These are phyloP conservation scores for Oryctes rhinoceros DNA, from an alignment of 1,140 invertebrate species.

Conservation along the genomic window DNA sequence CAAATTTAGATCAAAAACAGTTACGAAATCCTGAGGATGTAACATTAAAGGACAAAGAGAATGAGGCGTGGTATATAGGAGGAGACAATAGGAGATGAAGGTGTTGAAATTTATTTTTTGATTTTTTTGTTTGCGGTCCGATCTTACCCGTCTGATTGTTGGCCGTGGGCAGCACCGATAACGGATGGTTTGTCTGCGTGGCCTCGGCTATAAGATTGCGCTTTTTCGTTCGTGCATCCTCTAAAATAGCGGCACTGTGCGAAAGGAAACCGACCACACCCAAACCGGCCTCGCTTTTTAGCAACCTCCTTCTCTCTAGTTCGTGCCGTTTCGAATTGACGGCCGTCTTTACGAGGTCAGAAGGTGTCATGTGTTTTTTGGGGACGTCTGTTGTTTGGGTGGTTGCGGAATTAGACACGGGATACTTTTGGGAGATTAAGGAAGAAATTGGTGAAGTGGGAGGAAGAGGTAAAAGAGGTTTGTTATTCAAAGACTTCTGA, in stretches of 20 bases:
- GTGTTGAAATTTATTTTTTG: conserved; percentile 29
- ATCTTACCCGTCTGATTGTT: conserved; percentile 69
- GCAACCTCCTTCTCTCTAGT: conserved; percentile 57
- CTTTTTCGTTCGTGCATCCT: conserved; percentile 57
- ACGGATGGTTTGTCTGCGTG: conserved; percentile 49
- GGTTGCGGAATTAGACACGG: neutral
- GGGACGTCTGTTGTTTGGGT: conserved; percentile 4
- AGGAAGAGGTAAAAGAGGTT: conserved; percentile 32
- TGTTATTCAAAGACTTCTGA: conserved; percentile 30
- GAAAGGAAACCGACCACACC: conserved; percentile 47
- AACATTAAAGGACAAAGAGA: neutral
- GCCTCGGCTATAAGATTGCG: conserved; percentile 47
- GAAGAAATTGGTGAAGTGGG: conserved; percentile 18
- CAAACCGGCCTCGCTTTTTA: conserved; percentile 54
- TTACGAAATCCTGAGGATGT: neutral
- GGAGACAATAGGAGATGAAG: conserved; percentile 1
- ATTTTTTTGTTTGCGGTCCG: conserved; percentile 53
- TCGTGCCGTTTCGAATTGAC: conserved; percentile 71
- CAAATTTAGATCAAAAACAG: conserved; percentile 23
- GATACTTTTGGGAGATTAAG: neutral
- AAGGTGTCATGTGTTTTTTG: conserved; percentile 65
- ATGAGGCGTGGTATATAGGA: neutral
- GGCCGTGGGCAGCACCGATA: conserved; percentile 35
- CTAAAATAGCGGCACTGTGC: conserved; percentile 42
- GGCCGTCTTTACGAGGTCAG: conserved; percentile 71